Evolutionary conservation across 2,888 invertebrate genomes (phyloP).

Genomic region (Nomada fabriciana): DNA sequence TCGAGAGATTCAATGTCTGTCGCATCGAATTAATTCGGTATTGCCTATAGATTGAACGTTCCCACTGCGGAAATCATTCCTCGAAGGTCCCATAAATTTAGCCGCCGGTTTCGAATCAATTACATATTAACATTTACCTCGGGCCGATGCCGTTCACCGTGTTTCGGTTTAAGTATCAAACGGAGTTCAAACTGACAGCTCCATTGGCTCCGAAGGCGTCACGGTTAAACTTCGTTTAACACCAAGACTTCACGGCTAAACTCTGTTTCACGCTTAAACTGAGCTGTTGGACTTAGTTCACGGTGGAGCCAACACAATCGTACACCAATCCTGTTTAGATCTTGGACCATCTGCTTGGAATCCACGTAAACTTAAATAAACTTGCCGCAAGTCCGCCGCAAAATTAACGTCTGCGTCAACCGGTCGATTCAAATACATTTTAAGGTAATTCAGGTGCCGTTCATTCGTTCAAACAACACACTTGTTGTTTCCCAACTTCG

Average conservation of each 20-base stretch:
- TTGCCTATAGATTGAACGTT: not conserved
- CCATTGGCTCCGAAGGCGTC: slow-evolving; percentile 31
- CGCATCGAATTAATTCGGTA: not conserved
- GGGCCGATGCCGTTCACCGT: not conserved
- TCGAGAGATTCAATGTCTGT: no score
- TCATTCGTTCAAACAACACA: not conserved
- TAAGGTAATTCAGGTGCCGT: no score
- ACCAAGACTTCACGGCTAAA: slow-evolving; percentile 40
- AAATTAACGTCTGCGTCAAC: slow-evolving; percentile 24
- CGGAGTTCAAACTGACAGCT: slow-evolving; percentile 46
- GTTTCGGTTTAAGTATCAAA: slow-evolving; percentile 40
- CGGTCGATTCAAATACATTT: not conserved
- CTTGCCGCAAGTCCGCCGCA: slow-evolving; percentile 5
- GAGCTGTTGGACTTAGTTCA: slow-evolving; percentile 45
- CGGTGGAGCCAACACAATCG: slow-evolving; percentile 39
- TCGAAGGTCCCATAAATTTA: slow-evolving; percentile 23
- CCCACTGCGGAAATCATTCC: slow-evolving; percentile 8
- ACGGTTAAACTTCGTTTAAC: slow-evolving; percentile 51
- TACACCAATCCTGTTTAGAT: slow-evolving; percentile 27
- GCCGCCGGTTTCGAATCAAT: slow-evolving; percentile 13
- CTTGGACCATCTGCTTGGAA: slow-evolving; percentile 44
- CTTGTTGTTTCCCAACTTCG: not conserved
- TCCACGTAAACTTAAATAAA: slow-evolving; percentile 34
- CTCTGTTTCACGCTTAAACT: slow-evolving; percentile 47
- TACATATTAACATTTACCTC: slow-evolving; percentile 29